Evolutionary conservation across 2,888 invertebrate genomes (phyloP).

Genomic region (Seira ritae): DNA sequence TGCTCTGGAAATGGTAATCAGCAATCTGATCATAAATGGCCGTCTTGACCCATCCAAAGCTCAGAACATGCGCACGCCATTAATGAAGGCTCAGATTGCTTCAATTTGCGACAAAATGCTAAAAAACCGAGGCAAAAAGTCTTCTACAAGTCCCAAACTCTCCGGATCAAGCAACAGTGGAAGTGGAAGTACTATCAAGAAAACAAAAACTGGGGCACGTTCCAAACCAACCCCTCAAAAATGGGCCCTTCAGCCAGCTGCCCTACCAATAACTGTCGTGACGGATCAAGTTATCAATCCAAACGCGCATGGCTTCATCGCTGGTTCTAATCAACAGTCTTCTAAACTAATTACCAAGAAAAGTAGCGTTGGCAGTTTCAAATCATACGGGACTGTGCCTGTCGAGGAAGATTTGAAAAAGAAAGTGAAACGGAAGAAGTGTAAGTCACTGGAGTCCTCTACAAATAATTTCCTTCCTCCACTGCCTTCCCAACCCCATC

Average conservation of each 20-base stretch:
- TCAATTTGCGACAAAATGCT: constrained; percentile 54
- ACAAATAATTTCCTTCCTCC: no score
- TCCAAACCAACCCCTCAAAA: constrained; percentile 22
- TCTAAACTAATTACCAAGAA: background rate
- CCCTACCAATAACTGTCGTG: constrained; percentile 55
- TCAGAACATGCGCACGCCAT: constrained; percentile 50
- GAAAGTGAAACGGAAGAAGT: background rate
- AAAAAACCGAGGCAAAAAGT: background rate
- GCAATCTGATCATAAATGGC: constrained; percentile 51
- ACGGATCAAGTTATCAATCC: constrained; percentile 22
- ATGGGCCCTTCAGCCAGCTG: constrained; percentile 49
- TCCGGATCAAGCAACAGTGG: background rate
- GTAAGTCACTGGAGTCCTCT: constrained; percentile 29
- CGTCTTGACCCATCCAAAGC: constrained; percentile 58
- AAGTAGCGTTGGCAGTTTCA: background rate
- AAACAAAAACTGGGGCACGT: background rate
- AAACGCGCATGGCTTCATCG: background rate
- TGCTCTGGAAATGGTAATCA: constrained; percentile 63
- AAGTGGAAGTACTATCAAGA: background rate
- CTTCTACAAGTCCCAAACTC: constrained; percentile 7
- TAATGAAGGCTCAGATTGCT: constrained; percentile 67
- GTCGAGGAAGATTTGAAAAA: background rate
- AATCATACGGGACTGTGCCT: background rate
- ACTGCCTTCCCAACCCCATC: no score
- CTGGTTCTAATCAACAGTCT: background rate